Conservation (phyloP, 1,140 invertebrate genomes). For the Atta cephalotes region DNA sequence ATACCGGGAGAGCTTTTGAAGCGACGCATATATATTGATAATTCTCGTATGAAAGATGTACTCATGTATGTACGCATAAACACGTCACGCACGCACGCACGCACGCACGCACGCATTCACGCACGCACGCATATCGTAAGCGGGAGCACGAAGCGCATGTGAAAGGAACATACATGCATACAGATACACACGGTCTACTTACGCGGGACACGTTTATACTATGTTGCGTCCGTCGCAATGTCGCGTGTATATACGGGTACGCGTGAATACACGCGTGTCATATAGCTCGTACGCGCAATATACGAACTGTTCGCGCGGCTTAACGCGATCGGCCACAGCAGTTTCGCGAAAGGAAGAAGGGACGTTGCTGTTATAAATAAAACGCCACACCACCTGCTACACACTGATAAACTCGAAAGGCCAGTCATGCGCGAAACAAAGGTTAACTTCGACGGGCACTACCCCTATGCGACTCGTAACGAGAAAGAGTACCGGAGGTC, state of each 20-base stretch:
- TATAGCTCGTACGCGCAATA: slow-evolving; percentile 41
- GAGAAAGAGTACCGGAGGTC: slow-evolving; percentile 28
- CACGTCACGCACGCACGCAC: not conserved
- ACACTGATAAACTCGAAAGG: slow-evolving; percentile 80
- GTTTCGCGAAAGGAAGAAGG: slow-evolving; percentile 67
- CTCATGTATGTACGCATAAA: slow-evolving; percentile 28
- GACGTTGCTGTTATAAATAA: slow-evolving; percentile 79
- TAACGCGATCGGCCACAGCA: slow-evolving; percentile 66
- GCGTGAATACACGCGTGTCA: slow-evolving; percentile 28
- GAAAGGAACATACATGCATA: not conserved
- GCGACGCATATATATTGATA: slow-evolving; percentile 32
- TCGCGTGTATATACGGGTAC: not conserved
- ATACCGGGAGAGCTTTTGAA: not conserved
- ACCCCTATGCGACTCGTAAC: slow-evolving; percentile 56
- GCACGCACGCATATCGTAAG: not conserved
- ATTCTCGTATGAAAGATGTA: slow-evolving; percentile 42
- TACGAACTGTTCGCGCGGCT: slow-evolving; percentile 60
- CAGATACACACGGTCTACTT: slow-evolving; percentile 43
- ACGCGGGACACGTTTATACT: not conserved
- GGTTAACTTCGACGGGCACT: slow-evolving; percentile 78
- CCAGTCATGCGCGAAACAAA: slow-evolving; percentile 80
- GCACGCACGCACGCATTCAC: not conserved
- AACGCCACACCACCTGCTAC: slow-evolving; percentile 77
- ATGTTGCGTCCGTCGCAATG: not conserved
- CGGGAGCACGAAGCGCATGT: not conserved